A percentile compares a stretch with the other conserved stretches of the same genome.
These are phyloP conservation scores for Piscicola geometra DNA, from an alignment of 2,888 invertebrate species.

Conservation along the genomic window DNA sequence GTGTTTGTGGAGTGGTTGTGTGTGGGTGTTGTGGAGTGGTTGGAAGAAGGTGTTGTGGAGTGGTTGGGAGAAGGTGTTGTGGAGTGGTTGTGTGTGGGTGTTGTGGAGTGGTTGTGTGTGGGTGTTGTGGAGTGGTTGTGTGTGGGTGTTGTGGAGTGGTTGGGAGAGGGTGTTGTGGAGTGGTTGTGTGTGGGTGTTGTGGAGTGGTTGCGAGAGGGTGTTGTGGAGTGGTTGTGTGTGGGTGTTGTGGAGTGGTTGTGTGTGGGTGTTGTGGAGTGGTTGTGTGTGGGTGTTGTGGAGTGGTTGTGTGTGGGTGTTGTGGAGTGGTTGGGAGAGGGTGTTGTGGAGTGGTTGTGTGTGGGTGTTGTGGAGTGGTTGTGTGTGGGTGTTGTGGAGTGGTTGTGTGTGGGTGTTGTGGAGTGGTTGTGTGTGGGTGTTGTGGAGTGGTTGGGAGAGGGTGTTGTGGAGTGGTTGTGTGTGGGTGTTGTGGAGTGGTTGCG, in stretches of 20 bases:
- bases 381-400: conserved; percentile 30
- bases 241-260: no score
- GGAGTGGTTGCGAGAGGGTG: not conserved
- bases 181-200: not conserved
- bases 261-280: no score
- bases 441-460: no score
- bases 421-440: not conserved
- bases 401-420: not conserved
- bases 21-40: not conserved
- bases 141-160: no score
- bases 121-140: not conserved
- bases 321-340: not conserved
- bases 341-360: not conserved
- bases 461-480: not conserved
- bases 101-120: not conserved
- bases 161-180: no score
- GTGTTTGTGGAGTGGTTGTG: not conserved
- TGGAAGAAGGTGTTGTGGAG: not conserved
- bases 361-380: no score
- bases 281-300: no score
- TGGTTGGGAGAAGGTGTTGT: not conserved
- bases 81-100: not conserved
- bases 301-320: not conserved
- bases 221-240: not conserved
- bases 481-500: not conserved